Evolutionary conservation across 2,113 vertebrate genomes (phyloP).

Genomic region (Dunckerocampus dactyliophorus): DNA sequence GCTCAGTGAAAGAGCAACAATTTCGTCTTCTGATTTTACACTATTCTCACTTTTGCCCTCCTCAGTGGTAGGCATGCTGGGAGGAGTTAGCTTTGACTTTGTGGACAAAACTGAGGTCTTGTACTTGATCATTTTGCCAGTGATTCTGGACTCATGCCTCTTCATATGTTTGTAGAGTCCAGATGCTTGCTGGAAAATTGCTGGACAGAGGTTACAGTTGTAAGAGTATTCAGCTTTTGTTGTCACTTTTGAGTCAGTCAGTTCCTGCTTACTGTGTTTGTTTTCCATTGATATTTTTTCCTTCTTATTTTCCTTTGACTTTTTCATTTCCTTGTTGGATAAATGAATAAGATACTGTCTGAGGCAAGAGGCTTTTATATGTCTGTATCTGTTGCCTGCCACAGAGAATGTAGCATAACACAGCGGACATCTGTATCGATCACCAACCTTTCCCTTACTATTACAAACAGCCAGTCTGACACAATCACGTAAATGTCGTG

Average conservation of each 20-base stretch:
- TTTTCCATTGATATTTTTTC: slow-evolving; percentile 14
- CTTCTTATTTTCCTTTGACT: slow-evolving; percentile 3
- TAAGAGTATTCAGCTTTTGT: slow-evolving; percentile 4
- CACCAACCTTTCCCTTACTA: slow-evolving; percentile 43
- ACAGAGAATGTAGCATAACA: slow-evolving; percentile 56
- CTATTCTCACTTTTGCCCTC: slow-evolving; percentile 12
- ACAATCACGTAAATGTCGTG: slow-evolving; percentile 70
- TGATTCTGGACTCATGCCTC: slow-evolving; percentile 63
- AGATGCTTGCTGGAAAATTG: slow-evolving; percentile 60
- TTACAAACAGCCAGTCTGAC: slow-evolving; percentile 34
- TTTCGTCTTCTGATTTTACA: slow-evolving; percentile 1
- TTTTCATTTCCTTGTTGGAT: slow-evolving; percentile 5
- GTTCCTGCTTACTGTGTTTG: slow-evolving; percentile 13
- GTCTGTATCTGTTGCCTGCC: slow-evolving; percentile 57
- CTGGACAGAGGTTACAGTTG: slow-evolving; percentile 65
- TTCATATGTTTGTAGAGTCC: slow-evolving; percentile 69
- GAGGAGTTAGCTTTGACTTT: slow-evolving; percentile 2
- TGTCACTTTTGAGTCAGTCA: slow-evolving; percentile 16
- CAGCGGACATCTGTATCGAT: slow-evolving; percentile 66
- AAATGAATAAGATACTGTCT: slow-evolving; percentile 41
- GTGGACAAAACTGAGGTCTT: slow-evolving; percentile 32
- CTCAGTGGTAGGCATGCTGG: slow-evolving; percentile 5
- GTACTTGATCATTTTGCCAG: slow-evolving; percentile 47
- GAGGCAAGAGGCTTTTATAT: slow-evolving; percentile 60
- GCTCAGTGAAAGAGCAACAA: background rate